phyloP scores from a whole-genome alignment of 2,797 vertebrate species.

The Ctenosaura bakeri region DNA sequence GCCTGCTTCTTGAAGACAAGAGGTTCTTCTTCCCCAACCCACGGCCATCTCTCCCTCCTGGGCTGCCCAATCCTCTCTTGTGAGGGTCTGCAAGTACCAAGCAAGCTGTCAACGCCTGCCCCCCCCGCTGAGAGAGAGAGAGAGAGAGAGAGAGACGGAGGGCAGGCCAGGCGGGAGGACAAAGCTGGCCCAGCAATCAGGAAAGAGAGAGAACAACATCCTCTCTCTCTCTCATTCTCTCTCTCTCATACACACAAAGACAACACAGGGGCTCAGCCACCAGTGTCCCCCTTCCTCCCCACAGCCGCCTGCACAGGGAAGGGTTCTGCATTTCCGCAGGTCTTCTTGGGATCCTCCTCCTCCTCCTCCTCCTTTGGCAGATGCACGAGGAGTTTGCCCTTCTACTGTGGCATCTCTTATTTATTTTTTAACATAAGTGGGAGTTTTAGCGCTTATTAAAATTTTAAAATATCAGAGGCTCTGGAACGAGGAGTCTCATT shows the following conservation, averaged over 20 bases:
- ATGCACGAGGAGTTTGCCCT: neutral
- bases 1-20: neutral
- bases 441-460: constrained; percentile 46
- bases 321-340: neutral
- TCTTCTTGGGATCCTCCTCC: neutral
- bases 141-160: too few relatives aligned
- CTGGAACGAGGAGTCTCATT: constrained; percentile 51
- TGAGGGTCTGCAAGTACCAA: too few relatives aligned
- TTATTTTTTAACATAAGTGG: constrained; percentile 32
- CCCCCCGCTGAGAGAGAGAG: too few relatives aligned
- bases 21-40: too few relatives aligned
- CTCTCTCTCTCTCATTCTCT: too few relatives aligned
- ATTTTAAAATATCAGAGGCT: constrained; percentile 43
- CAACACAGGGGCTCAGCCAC: too few relatives aligned
- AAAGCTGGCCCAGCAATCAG: too few relatives aligned
- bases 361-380: neutral
- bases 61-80: neutral
- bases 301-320: neutral
- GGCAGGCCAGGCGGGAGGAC: too few relatives aligned
- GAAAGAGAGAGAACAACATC: too few relatives aligned
- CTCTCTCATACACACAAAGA: too few relatives aligned
- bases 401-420: neutral
- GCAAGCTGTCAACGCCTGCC: too few relatives aligned
- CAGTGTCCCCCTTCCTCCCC: too few relatives aligned
- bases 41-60: rapidly evolving